These are phyloP conservation scores for Penaeus vannamei DNA, from an alignment of 1,140 invertebrate genomes.

Conservation along the genomic window DNA sequence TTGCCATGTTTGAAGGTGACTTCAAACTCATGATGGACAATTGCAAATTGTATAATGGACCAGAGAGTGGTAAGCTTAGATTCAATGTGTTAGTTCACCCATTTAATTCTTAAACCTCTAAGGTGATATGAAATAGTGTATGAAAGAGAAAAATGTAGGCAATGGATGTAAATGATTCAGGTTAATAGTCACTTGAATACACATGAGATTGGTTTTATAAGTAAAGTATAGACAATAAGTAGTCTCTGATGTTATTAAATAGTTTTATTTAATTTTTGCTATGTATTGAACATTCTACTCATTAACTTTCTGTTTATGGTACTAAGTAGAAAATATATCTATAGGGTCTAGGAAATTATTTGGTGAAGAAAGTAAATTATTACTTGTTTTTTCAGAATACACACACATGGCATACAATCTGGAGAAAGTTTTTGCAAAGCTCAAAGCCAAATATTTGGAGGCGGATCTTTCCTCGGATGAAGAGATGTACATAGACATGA, in stretches of 20 bases:
- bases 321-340: too few relatives aligned
- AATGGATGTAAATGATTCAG: too few relatives aligned
- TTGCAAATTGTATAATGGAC: constrained; percentile 91
- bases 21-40: constrained; percentile 93
- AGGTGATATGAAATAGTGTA: too few relatives aligned
- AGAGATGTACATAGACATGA: constrained; percentile 71
- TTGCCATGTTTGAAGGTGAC: constrained; percentile 86
- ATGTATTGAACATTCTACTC: not conserved
- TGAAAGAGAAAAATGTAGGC: too few relatives aligned
- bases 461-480: constrained; percentile 83
- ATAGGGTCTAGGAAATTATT: too few relatives aligned
- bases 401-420: constrained; percentile 89
- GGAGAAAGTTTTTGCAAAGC: constrained; percentile 83
- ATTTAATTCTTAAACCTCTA: not conserved
- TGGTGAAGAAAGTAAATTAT: not conserved
- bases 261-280: not conserved
- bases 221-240: not conserved
- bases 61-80: constrained; percentile 83
- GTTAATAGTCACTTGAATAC: too few relatives aligned
- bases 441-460: constrained; percentile 85
- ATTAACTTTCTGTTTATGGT: too few relatives aligned
- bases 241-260: not conserved
- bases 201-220: not conserved
- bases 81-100: not conserved
- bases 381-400: constrained; percentile 79